phyloP scores from a whole-genome alignment of 35 echinoderm and acorn worm species.

The Apostichopus californicus region DNA sequence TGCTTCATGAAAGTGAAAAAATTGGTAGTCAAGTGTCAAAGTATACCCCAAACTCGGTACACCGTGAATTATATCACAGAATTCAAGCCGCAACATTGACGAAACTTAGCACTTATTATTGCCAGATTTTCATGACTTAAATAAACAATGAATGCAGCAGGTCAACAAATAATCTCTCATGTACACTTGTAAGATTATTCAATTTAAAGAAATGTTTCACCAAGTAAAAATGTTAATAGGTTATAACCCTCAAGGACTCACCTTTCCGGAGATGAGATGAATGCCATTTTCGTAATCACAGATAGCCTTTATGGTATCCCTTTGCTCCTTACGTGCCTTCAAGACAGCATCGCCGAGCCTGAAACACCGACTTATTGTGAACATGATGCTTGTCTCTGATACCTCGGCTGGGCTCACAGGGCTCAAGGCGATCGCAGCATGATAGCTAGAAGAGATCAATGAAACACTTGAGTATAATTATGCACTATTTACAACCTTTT shows the following conservation, averaged over 20 bases:
- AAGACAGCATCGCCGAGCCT: background rate
- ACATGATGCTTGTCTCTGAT: background rate
- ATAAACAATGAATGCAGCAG: no score
- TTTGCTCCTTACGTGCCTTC: background rate
- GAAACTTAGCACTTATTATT: no score
- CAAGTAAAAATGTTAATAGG: background rate
- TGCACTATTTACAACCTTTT: no score
- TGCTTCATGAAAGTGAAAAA: no score
- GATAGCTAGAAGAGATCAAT: background rate
- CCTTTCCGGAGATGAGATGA: conserved; percentile 25
- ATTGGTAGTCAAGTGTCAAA: no score
- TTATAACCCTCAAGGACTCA: background rate
- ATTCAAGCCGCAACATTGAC: no score
- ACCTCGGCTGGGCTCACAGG: background rate
- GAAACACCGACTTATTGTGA: background rate
- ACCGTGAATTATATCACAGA: no score
- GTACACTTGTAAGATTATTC: no score
- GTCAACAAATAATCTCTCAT: no score
- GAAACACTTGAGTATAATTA: no score
- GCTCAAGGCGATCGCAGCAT: background rate
- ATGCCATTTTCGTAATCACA: background rate
- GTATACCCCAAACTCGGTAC: no score
- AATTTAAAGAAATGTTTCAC: conserved; percentile 42
- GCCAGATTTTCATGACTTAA: no score
- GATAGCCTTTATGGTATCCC: background rate